Evolutionary conservation across 1,140 invertebrate species (phyloP), one percentile per base, ranked within the genome.

Genomic region (Whitmania pigra): DNA sequence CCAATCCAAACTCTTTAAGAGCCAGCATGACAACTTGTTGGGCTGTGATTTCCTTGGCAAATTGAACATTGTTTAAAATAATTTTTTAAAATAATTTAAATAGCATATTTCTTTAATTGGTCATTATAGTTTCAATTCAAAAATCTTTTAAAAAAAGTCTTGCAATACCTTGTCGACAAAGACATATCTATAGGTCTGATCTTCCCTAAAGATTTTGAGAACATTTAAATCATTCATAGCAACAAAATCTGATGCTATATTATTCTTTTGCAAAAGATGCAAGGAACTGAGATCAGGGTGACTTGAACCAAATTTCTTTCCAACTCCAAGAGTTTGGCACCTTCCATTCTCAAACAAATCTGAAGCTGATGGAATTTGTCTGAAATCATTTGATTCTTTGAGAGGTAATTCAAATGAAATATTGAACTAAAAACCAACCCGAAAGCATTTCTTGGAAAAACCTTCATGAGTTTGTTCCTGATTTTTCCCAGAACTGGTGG

Each of bases 1-100:
- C 92, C 72, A 97, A 94, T 63, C 93, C 91, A 83, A 97, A 98
- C 80, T 98, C 94, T 80, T 93, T 91, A 49, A 99, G 84, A 0
- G 94, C 90, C 72, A 98, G 83, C 93, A 98, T 97, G 0, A 98
- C 94, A 67, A 98, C 94, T 85, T 98, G 93, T 78, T 94, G 89
- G 0, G 95, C 94, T 31, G 93, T 97, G 3, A 95, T 99, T 82
- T 99, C 95, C 86, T 84, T 63, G 11, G 22, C 9, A 63, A 63
- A 63, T 25, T 22, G 57, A 13, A 22, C 9, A 25, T 22, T 63
- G 9, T 25, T 63, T 63, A 15, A 63, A 18, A 3, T n/a, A 25
- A 9, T 13, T 25, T 22, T 22, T 63, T 31, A 17, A n/a, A n/a
- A 63, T 63, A 25, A 63, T 63, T 63, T 63, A 63, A 63, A 63